Evolutionary conservation across 2,888 invertebrate genomes (phyloP).

Genomic region (Micoletzkya japonica): DNA sequence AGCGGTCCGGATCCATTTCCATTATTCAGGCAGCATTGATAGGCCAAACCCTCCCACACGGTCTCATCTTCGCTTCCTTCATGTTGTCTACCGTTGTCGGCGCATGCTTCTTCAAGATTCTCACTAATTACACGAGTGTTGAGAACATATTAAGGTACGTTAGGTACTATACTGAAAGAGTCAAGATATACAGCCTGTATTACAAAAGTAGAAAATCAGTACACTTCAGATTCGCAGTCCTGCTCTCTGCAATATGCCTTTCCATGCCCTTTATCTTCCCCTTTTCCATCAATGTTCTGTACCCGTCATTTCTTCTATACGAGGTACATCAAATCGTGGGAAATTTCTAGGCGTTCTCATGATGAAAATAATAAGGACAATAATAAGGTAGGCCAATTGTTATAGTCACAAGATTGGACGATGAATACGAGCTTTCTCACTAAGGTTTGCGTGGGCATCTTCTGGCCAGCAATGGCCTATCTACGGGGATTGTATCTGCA

Average conservation of each 20-base stretch:
- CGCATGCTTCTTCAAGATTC: constrained; percentile 66
- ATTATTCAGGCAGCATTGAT: constrained; percentile 32
- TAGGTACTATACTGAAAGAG: too few relatives aligned
- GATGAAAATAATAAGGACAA: too few relatives aligned
- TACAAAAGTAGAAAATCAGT: too few relatives aligned
- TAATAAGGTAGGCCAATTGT: neutral
- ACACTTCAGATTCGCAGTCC: constrained; percentile 62
- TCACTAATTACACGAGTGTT: constrained; percentile 48
- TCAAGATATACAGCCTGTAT: too few relatives aligned
- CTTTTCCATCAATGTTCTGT: constrained; percentile 57
- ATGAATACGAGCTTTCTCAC: constrained; percentile 36
- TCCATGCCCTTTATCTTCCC: constrained; percentile 66
- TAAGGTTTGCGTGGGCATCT: constrained; percentile 67
- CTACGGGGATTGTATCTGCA: constrained; percentile 66
- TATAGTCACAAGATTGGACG: neutral
- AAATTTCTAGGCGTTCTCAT: neutral
- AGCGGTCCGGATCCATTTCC: too few relatives aligned
- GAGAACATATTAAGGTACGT: constrained; percentile 27
- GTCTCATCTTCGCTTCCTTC: constrained; percentile 68
- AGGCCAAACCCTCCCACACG: constrained; percentile 66
- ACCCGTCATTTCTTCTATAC: constrained; percentile 67
- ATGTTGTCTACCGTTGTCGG: constrained; percentile 69
- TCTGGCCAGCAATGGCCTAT: constrained; percentile 69
- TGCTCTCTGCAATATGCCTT: constrained; percentile 65
- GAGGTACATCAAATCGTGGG: constrained; percentile 62